Conservation (phyloP, 2,888 invertebrate genomes). For the Nematopogon swammerdamellus region DNA sequence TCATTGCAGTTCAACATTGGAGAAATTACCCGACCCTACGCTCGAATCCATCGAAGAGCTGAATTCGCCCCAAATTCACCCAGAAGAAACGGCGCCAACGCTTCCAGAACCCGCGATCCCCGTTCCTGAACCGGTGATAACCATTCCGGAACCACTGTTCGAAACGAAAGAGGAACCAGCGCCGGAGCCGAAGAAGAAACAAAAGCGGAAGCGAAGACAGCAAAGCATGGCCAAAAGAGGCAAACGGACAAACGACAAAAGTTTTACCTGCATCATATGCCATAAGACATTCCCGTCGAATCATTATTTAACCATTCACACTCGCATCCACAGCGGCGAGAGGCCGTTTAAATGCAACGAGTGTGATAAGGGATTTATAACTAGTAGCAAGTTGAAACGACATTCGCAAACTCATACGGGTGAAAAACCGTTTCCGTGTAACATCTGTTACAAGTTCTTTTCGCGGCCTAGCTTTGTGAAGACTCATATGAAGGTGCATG, state of each 20-base stretch:
- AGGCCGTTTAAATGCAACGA: slow-evolving; percentile 44
- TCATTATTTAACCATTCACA: slow-evolving; percentile 41
- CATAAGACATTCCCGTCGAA: slow-evolving; percentile 41
- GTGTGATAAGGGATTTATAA: slow-evolving; percentile 46
- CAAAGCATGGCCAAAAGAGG: too few relatives aligned
- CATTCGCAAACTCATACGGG: slow-evolving; percentile 42
- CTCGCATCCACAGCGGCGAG: slow-evolving; percentile 42
- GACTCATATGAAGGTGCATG: slow-evolving; percentile 24
- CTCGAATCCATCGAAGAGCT: too few relatives aligned
- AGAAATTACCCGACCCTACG: too few relatives aligned
- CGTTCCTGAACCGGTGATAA: too few relatives aligned
- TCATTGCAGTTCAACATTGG: too few relatives aligned
- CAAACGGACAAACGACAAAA: background rate
- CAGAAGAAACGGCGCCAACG: too few relatives aligned
- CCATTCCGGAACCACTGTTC: too few relatives aligned
- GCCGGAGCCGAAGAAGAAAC: too few relatives aligned
- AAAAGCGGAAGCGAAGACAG: too few relatives aligned
- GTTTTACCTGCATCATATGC: slow-evolving; percentile 17
- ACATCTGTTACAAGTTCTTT: slow-evolving; percentile 46
- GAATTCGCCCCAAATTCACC: too few relatives aligned
- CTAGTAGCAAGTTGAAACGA: slow-evolving; percentile 38
- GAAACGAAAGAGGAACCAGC: too few relatives aligned
- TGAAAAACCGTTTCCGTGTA: slow-evolving; percentile 42
- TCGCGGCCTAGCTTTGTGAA: slow-evolving; percentile 38
- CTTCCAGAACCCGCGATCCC: too few relatives aligned